Evolutionary conservation across 2,888 invertebrate species (phyloP), one percentile per base, ranked within the genome.

Genomic region (Minunthozetes semirufus): DNA sequence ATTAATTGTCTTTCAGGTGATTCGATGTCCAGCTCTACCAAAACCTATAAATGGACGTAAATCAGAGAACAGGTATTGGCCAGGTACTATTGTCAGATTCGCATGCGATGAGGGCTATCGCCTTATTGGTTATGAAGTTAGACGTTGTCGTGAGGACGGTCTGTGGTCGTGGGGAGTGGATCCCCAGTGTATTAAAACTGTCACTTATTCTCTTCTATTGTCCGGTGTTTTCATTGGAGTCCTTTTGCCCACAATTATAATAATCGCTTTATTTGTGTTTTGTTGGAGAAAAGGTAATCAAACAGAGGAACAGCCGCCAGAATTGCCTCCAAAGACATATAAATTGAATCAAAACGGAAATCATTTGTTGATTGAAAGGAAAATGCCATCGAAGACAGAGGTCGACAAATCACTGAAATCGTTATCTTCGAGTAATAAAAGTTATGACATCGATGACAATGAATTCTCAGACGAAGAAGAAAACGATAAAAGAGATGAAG

Each of bases 41-140:
- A 94, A 94, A 0, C 94, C 94, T 9, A 87, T 93, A 1, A 93
- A 94, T 80, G 94, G 94, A 25, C 86, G 93, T 73, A 95, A 95
- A 83, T 90, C 90, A 80, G 93, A 90, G 80, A 94, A 94, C 85
- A 88, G 91, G 81, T 94, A 94, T 82, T 88, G 89, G 50, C 93
- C 93, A 0, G 93, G 92, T 1, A 91, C 92, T 0, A 88, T 90
- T 85, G 93, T 95, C 0, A 88, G 90, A 74, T 94, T 93, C 82
- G 93, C 93, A 82, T 95, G 94, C 82, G 91, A 93, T 82, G 91
- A 93, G 82, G 89, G 92, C 80, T 95, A 93, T 82, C 88, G 93
- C 75, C 83, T 94, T 75, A 87, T 89, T 75, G 94, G 94, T 0
- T 94, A 94, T 84, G 89, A 89, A 79, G 86, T 92, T 53, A 86